Evolutionary conservation across 2,797 vertebrate species (phyloP).

Genomic region (Tragopan temminckii): DNA sequence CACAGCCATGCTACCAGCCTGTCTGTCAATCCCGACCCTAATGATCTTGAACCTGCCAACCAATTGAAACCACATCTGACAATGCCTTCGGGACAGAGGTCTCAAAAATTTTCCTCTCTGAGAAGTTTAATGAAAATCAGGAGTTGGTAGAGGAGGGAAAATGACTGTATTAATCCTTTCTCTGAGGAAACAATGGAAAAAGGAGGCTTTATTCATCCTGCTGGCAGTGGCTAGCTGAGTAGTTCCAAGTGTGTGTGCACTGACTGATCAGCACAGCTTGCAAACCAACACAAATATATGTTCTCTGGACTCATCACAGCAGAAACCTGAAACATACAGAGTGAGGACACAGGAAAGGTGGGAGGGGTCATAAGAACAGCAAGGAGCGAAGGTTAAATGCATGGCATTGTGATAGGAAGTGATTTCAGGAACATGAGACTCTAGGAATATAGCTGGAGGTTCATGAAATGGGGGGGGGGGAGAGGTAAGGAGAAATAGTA

Average conservation of each 20-base stretch:
- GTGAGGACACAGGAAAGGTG: not conserved
- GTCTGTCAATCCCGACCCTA: conserved; percentile 45
- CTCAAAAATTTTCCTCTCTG: conserved; percentile 40
- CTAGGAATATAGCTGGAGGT: not conserved
- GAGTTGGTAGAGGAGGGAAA: not conserved
- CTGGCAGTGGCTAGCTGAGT: not conserved
- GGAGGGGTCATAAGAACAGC: not conserved
- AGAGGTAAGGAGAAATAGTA: not conserved
- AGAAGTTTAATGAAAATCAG: conserved; percentile 33
- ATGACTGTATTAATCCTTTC: conserved; percentile 4
- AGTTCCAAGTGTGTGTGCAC: not conserved
- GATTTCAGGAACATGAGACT: not conserved
- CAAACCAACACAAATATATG: not conserved
- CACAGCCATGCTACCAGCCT: not conserved
- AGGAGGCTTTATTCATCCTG: conserved; percentile 11
- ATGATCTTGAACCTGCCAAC: conserved; percentile 41
- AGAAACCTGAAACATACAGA: not conserved
- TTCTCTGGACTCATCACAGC: not conserved
- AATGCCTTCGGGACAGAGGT: conserved; percentile 35
- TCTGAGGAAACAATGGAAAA: conserved; percentile 13
- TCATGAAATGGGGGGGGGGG: not conserved
- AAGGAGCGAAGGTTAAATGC: not conserved
- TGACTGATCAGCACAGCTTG: conserved; percentile 6
- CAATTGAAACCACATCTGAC: conserved; percentile 40
- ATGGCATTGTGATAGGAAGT: not conserved